Evolutionary conservation across 2,797 vertebrate species (phyloP).

Genomic region (Tarsius wallacei): DNA sequence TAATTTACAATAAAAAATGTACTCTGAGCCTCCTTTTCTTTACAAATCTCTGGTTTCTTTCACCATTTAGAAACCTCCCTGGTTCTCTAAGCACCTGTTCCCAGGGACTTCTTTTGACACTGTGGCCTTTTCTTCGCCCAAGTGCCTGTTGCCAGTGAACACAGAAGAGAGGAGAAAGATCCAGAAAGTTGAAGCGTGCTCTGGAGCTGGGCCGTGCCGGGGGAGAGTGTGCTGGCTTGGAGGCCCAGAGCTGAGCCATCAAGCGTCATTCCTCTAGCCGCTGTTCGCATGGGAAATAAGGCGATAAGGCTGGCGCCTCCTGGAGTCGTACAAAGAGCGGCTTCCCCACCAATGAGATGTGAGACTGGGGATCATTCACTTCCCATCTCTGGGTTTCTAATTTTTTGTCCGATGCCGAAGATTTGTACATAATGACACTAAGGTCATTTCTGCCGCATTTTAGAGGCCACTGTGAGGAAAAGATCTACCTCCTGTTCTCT

Average conservation of each 20-base stretch:
- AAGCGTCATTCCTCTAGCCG: not conserved
- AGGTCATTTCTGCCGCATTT: not conserved
- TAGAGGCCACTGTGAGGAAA: not conserved
- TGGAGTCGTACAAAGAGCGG: not conserved
- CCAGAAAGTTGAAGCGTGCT: not conserved
- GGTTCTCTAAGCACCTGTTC: conserved; percentile 86
- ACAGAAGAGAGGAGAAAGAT: not conserved
- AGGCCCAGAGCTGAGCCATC: not conserved
- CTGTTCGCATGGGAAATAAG: not conserved
- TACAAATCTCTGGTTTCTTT: conserved; percentile 81
- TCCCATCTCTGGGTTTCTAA: not conserved
- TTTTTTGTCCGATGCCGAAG: not conserved
- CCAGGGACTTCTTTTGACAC: conserved; percentile 60
- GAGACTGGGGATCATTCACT: not conserved
- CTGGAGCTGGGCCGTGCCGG: not conserved
- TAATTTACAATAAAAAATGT: conserved; percentile 79
- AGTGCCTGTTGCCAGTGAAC: not conserved
- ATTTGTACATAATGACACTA: not conserved
- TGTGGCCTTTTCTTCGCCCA: not conserved
- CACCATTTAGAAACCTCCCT: conserved; percentile 78
- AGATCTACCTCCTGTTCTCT: not conserved
- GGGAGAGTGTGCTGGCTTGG: not conserved
- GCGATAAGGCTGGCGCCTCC: not conserved
- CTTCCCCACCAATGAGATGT: not conserved
- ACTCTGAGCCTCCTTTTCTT: conserved; percentile 80